A percentile compares a stretch with the other conserved stretches of the same genome.
Evolutionary conservation across 2,888 invertebrate species (phyloP).

Genomic region (Stramonita haemastoma): DNA sequence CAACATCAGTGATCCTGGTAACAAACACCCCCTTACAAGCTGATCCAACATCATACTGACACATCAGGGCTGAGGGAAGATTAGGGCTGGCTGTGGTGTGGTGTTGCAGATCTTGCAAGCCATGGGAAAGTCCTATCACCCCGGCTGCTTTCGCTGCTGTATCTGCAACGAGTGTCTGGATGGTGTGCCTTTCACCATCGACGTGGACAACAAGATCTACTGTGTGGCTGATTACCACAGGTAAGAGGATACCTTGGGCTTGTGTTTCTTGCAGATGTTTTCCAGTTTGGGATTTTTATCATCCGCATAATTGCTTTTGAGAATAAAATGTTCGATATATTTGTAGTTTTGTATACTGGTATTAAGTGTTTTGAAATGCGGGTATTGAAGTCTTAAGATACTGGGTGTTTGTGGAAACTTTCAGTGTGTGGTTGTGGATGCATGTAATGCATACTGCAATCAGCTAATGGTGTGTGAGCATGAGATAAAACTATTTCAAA

Average conservation of each 20-base stretch:
- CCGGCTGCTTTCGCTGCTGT: constrained; percentile 98
- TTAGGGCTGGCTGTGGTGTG: background rate
- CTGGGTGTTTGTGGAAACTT: no score
- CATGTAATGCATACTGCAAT: no score
- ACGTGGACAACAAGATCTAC: constrained; percentile 98
- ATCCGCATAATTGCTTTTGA: no score
- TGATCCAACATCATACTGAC: background rate
- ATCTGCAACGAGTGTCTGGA: constrained; percentile 98
- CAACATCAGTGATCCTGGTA: no score
- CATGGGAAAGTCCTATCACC: constrained; percentile 99
- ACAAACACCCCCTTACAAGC: no score
- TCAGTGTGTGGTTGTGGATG: no score
- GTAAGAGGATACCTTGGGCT: constrained; percentile 61
- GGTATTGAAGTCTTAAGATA: no score
- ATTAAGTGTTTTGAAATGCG: no score
- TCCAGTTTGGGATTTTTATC: background rate
- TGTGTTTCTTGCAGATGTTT: background rate
- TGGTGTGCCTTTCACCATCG: constrained; percentile 98
- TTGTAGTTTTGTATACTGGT: no score
- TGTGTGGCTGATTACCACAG: constrained; percentile 97
- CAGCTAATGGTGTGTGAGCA: no score
- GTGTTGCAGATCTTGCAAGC: constrained; percentile 94
- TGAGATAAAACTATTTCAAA: no score
- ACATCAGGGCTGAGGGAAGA: background rate
- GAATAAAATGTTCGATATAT: no score